Evolutionary conservation across 2,113 vertebrate species (phyloP).

Genomic region (Xiphophorus hellerii): DNA sequence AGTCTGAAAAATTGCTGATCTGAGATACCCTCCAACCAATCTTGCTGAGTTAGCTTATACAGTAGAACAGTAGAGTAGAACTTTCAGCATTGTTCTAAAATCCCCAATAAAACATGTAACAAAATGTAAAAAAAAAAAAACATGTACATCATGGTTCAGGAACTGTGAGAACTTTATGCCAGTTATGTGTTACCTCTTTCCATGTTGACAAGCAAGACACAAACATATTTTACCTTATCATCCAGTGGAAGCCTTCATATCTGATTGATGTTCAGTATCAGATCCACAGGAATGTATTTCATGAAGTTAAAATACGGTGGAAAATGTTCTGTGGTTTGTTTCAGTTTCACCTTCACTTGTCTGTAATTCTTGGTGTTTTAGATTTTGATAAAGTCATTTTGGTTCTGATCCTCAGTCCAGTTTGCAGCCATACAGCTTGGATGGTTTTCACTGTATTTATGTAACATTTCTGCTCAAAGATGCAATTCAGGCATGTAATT

Average conservation of each 20-base stretch:
- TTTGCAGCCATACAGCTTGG: not conserved
- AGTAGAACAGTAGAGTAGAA: too few species aligned
- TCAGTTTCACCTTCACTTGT: not conserved
- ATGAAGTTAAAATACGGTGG: not conserved
- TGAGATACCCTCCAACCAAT: too few species aligned
- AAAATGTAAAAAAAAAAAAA: too few species aligned
- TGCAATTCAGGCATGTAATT: conserved; percentile 46
- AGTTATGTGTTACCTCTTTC: conserved; percentile 19
- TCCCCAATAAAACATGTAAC: too few species aligned
- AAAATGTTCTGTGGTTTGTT: not conserved
- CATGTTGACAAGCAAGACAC: conserved; percentile 14
- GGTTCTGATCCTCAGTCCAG: not conserved
- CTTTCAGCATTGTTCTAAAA: too few species aligned
- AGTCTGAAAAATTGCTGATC: too few species aligned
- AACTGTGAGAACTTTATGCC: not conserved
- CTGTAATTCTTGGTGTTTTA: not conserved
- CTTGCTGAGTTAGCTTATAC: too few species aligned
- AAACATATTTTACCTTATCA: conserved; percentile 29
- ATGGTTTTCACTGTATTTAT: conserved; percentile 17
- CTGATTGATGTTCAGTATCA: conserved; percentile 29
- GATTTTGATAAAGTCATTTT: too few species aligned
- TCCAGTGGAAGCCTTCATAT: conserved; percentile 26
- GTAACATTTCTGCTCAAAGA: conserved; percentile 36
- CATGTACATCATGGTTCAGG: not conserved
- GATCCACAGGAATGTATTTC: conserved; percentile 6